Conservation (phyloP, 2,797 vertebrate species). For the Urosaurus nigricauda region DNA sequence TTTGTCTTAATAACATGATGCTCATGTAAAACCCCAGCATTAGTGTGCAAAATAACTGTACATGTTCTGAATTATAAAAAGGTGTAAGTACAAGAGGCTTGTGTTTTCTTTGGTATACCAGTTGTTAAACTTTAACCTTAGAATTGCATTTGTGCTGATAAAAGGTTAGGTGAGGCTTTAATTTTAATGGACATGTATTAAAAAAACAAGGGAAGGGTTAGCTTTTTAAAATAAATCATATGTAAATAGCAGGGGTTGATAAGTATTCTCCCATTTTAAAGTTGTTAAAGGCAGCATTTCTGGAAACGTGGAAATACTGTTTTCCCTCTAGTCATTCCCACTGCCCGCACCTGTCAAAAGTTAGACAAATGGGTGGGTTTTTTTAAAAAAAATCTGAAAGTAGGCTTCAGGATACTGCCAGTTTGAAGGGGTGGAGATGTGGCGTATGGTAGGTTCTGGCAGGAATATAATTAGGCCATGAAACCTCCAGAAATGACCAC, state of each 20-base stretch:
- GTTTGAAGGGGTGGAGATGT: neutral
- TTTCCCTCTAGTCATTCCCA: too few species aligned
- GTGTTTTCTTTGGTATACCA: neutral
- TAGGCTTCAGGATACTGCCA: too few species aligned
- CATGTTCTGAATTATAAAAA: slow-evolving; percentile 5
- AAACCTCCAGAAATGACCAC: too few species aligned
- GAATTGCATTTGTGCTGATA: neutral
- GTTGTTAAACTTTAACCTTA: neutral
- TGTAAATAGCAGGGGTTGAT: neutral
- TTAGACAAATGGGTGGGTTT: too few species aligned
- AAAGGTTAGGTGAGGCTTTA: neutral
- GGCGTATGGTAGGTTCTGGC: neutral
- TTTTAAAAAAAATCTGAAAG: too few species aligned
- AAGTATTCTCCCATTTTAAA: neutral
- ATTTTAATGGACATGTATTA: neutral
- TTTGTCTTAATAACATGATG: neutral
- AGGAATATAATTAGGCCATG: neutral
- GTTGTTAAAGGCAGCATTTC: too few species aligned
- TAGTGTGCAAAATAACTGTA: neutral
- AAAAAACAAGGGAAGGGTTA: neutral
- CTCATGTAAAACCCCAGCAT: neutral
- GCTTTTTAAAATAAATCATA: neutral
- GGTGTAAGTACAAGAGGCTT: neutral
- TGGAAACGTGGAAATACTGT: too few species aligned
- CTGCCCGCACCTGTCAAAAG: too few species aligned